Evolutionary conservation across 1,140 invertebrate genomes (phyloP), one percentile per base, ranked within the genome.

Genomic region (Drosophila pallidifrons): DNA sequence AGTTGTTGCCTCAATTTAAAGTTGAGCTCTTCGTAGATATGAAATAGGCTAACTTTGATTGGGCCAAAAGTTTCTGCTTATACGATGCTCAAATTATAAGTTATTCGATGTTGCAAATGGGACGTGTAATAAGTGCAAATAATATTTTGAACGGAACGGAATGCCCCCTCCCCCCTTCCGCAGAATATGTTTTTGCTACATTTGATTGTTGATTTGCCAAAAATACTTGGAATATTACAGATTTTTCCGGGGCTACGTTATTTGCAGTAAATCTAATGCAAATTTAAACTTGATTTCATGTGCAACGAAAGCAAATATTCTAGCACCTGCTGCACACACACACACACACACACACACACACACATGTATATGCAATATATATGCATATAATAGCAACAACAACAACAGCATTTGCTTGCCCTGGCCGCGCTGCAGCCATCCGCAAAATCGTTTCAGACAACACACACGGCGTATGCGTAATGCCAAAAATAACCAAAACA

Each of bases 401-500:
- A 32, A 32, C 30, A 32, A 32, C 30, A 32, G 30, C 30, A 41
- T 25, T 25, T 25, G 20, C 20, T 25, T 25, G 20, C 20, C 20
- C 20, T 25, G 20, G 20, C 7, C 41, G 46, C 16, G 13, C 13
- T 30, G 47, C 46, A 70, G 6, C 51, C 35, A 49, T 28, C 35
- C 35, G 63, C 54, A 73, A 73, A 66, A 66, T 73, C 64, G 63
- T 51, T 66, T 66, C 71, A 52, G 64, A 68, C 55, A 68, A 60
- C 67, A 69, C 49, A 66, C 71, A 74, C 65, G 71, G 71, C 71
- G 71, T 74, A 74, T 85, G 82, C 78, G 82, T 85, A 85, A 85
- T 86, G 64, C 82, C 75, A 86, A 85, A 85, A 85, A 85, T 86
- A 85, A 85, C 52, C 78, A 85, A 86, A 85, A 81, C 77, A 71